A percentile compares a stretch with the other conserved stretches of the same genome.
phyloP scores from a whole-genome alignment of 2,113 vertebrate genomes.

The Ciconia maguari region DNA sequence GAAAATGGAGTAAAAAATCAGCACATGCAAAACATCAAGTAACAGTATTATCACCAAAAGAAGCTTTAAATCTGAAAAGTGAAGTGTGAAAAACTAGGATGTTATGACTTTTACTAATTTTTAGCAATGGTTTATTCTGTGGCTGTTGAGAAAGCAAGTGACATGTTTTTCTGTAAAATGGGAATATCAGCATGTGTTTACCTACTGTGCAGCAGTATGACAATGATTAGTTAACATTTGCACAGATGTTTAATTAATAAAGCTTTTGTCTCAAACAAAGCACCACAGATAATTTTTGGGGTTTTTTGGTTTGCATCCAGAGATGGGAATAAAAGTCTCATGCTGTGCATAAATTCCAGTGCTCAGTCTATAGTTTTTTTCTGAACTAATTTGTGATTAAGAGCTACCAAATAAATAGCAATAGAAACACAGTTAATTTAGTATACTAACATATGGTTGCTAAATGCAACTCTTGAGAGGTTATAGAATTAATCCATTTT shows the following conservation, averaged over 20 bases:
- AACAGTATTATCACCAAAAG: neutral
- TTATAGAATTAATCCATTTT: conserved; percentile 58
- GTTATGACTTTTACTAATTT: neutral
- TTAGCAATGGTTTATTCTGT: neutral
- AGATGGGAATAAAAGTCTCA: neutral
- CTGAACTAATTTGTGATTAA: neutral
- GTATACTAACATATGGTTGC: neutral
- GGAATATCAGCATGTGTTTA: neutral
- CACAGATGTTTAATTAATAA: neutral
- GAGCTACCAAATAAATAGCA: conserved; percentile 2
- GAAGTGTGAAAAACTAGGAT: neutral
- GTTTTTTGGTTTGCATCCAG: neutral
- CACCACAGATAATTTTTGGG: neutral
- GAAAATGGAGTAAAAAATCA: neutral
- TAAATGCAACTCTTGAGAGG: neutral
- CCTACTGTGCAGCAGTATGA: neutral
- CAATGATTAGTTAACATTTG: neutral
- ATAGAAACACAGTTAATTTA: neutral
- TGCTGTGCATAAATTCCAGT: neutral
- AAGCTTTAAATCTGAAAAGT: neutral
- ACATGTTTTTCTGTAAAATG: neutral
- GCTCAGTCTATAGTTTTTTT: neutral
- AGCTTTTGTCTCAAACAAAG: neutral
- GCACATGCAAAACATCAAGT: neutral
- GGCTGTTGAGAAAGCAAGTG: neutral